A percentile compares a stretch with the other conserved stretches of the same genome.
These are phyloP conservation scores for Bubo scandiacus DNA, from an alignment of 2,113 vertebrate species.

Conservation along the genomic window DNA sequence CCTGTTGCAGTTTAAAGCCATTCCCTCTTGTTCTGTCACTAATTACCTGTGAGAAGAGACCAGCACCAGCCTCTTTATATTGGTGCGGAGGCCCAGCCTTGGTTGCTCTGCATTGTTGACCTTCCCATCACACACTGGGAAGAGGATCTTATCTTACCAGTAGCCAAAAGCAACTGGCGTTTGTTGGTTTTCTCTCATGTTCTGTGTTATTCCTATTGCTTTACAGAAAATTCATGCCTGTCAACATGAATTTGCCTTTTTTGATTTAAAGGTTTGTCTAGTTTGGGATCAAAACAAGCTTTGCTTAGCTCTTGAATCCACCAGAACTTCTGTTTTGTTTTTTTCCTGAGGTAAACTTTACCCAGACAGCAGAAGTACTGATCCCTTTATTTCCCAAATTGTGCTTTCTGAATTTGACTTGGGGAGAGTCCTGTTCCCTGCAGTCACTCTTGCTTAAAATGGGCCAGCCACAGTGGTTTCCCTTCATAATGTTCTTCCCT, in stretches of 20 bases:
- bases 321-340: background rate
- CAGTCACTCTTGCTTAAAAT: background rate
- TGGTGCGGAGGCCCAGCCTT: background rate
- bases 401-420: background rate
- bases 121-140: background rate
- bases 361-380: background rate
- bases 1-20: too few species aligned
- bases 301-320: background rate
- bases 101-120: background rate
- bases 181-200: background rate
- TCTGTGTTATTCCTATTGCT: background rate
- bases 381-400: background rate
- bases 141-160: background rate
- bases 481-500: background rate
- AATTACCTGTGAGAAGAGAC: too few species aligned
- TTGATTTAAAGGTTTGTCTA: background rate
- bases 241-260: background rate
- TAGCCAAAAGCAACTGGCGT: background rate
- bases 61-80: too few species aligned
- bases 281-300: background rate
- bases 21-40: too few species aligned
- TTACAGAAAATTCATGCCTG: background rate
- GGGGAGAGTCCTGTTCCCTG: background rate
- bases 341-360: background rate
- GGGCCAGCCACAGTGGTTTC: background rate